A percentile compares a stretch with the other conserved stretches of the same genome.
These are phyloP conservation scores for Drosophila prolongata DNA, from an alignment of 2,888 invertebrate species.

Conservation along the genomic window DNA sequence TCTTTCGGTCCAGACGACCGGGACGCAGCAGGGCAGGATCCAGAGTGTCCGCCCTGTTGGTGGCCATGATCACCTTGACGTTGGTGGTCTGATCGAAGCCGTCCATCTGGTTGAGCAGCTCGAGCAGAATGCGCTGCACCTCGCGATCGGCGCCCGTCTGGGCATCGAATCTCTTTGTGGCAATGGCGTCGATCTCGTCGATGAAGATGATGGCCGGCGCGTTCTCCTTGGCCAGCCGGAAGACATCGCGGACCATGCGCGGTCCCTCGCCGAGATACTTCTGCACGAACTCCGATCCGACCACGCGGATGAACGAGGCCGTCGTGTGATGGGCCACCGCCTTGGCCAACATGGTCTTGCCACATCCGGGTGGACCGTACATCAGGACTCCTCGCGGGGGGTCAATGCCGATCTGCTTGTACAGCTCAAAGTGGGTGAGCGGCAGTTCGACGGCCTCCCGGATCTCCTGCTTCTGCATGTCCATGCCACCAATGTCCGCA, in stretches of 20 bases:
- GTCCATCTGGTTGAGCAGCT: constrained; percentile 99
- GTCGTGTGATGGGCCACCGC: constrained; percentile 99
- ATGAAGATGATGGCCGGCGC: constrained; percentile 99
- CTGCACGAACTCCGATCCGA: constrained; percentile 99
- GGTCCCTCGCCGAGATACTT: constrained; percentile 99
- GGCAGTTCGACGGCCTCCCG: constrained; percentile 99
- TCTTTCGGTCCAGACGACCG: constrained; percentile 98
- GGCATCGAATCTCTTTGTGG: constrained; percentile 99
- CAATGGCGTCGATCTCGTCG: constrained; percentile 99
- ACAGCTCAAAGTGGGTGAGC: constrained; percentile 98
- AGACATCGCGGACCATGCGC: constrained; percentile 99
- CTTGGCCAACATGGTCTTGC: constrained; percentile 99
- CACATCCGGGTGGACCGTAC: constrained; percentile 99
- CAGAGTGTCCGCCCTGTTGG: constrained; percentile 98
- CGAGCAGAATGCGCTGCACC: constrained; percentile 98
- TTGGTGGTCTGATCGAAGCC: constrained; percentile 99
- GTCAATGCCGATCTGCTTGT: constrained; percentile 99
- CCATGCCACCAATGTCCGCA: constrained; percentile 99
- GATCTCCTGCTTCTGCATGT: constrained; percentile 99
- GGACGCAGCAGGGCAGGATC: constrained; percentile 91
- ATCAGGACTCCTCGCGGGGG: constrained; percentile 99
- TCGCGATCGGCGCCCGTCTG: constrained; percentile 99
- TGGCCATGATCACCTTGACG: constrained; percentile 99
- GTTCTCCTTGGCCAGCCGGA: constrained; percentile 99
- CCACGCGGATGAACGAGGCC: constrained; percentile 99